Base-by-base conservation (phyloP, 2,888 invertebrate species). In the Chaetoderma sp. region DNA sequence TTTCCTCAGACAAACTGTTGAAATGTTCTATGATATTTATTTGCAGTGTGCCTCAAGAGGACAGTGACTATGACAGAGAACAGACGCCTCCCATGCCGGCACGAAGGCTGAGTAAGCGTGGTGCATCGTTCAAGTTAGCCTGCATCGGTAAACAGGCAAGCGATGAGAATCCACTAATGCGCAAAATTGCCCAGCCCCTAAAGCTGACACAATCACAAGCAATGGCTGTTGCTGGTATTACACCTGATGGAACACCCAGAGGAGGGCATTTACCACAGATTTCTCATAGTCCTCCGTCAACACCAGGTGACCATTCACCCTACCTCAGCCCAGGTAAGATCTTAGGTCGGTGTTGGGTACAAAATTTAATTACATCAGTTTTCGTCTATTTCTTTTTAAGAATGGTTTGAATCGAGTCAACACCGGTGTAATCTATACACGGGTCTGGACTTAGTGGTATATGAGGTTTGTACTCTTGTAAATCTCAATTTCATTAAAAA, bases 201-300 rank as follows among this genome's bases (percentile, higher is more conserved):
- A 91, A 91, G 84, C 87, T 92, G 78, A 91, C 91, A 72, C 92
- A 92, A 87, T 90, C 79, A 30, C 85, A 85, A 88, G 91, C 91
- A 65, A 91, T 92, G 90, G 92, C 92, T 68, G 83, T 87, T 57
- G 91, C 91, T 70, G 91, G 92, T 72, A 90, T 91, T 70, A 77
- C 80, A 8, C 70, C 80, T 39, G 82, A 82, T n/a, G 83, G 83
- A 23, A 67, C 70, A 23, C n/a, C n/a, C n/a, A n/a, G n/a, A n/a
- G n/a, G n/a, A n/a, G 18, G 47, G 8, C 8, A 21, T 36, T n/a
- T n/a, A 10, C 39, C n/a, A n/a, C 10, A 36, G 39, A 36, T 36
- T 36, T n/a, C 39, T 13, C 39, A n/a, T 10, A 10, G n/a, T 13
- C n/a, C 39, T 13, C n/a, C 39, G n/a, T n/a, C n/a, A n/a, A n/a